Evolutionary conservation across 2,113 vertebrate genomes (phyloP).

Genomic region (Ptilonorhynchus violaceus): DNA sequence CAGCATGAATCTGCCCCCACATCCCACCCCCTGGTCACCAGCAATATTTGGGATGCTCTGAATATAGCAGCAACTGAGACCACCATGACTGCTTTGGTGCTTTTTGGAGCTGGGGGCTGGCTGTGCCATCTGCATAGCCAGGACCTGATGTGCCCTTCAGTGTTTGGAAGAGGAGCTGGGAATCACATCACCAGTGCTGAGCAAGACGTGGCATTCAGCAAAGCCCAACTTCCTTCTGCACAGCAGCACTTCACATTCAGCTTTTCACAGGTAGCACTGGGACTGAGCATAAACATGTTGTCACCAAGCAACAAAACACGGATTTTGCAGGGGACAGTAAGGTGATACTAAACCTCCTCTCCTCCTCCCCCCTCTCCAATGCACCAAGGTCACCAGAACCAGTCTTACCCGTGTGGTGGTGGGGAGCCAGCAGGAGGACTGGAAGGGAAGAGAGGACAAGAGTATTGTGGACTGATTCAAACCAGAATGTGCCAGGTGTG

Average conservation of each 20-base stretch:
- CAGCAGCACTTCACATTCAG: not conserved
- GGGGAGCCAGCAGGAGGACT: not conserved
- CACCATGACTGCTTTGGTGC: not conserved
- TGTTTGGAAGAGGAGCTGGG: not conserved
- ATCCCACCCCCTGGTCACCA: not conserved
- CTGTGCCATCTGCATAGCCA: not conserved
- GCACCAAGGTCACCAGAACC: not conserved
- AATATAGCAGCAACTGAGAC: accelerated
- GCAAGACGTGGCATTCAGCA: not conserved
- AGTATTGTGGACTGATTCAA: not conserved
- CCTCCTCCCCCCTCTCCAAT: not conserved
- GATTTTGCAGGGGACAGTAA: not conserved
- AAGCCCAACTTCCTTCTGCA: not conserved
- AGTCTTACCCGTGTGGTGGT: not conserved
- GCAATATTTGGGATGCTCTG: not conserved
- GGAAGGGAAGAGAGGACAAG: not conserved
- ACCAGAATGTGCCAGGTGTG: not conserved
- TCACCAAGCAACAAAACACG: slow-evolving; percentile 30
- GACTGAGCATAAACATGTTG: not conserved
- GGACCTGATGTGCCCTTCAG: not conserved
- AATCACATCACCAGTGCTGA: accelerated
- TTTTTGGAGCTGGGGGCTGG: accelerated
- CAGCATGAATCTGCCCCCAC: not conserved
- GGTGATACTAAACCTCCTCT: not conserved
- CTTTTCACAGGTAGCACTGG: not conserved